Evolutionary conservation across 2,888 invertebrate genomes (phyloP).

Genomic region (Tachina grossa): DNA sequence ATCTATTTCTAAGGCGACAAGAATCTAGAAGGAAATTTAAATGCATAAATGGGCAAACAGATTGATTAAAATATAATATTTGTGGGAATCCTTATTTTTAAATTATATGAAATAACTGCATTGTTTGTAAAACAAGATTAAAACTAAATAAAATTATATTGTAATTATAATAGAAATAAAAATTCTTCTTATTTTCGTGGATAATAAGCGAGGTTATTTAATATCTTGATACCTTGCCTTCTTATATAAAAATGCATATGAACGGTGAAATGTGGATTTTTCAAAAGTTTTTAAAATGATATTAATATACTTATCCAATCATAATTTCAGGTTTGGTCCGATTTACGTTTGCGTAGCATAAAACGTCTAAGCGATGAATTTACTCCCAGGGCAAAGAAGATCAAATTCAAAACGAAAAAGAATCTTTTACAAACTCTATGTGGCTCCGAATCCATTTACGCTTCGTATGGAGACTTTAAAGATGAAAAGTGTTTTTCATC

Average conservation of each 20-base stretch:
- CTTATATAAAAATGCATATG: background rate
- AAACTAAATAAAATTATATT: conserved; percentile 2
- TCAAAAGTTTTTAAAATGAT: background rate
- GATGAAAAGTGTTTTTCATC: conserved; percentile 20
- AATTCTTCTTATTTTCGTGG: background rate
- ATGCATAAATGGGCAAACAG: background rate
- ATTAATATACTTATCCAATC: conserved; percentile 5
- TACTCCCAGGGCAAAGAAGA: conserved; percentile 34
- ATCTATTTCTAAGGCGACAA: conserved; percentile 39
- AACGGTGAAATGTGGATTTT: background rate
- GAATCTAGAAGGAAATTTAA: conserved; percentile 26
- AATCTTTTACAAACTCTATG: conserved; percentile 42
- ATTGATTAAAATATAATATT: background rate
- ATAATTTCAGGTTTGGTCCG: conserved; percentile 65
- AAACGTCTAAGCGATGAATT: conserved; percentile 49
- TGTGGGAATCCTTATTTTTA: conserved; percentile 2
- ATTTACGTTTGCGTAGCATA: conserved; percentile 58
- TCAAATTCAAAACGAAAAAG: conserved; percentile 52
- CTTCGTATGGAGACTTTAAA: conserved; percentile 26
- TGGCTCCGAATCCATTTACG: conserved; percentile 49
- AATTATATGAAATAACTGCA: background rate
- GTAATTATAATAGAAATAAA: background rate
- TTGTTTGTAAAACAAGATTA: conserved; percentile 23
- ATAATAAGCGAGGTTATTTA: background rate
- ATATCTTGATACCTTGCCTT: background rate